Evolutionary conservation across 2,113 vertebrate genomes (phyloP).

Genomic region (Bettongia penicillata): DNA sequence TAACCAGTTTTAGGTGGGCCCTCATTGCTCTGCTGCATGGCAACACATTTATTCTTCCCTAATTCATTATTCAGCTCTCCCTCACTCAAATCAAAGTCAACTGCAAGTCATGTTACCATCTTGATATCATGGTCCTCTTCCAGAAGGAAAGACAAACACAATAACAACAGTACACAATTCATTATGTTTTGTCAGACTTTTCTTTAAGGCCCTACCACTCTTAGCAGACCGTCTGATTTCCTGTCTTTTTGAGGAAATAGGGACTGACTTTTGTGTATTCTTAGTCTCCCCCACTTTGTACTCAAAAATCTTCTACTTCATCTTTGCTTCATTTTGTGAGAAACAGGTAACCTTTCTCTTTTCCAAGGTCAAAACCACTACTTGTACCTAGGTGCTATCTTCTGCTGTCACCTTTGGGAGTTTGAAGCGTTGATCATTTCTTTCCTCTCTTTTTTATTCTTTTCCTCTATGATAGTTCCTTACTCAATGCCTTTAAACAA

Average conservation of each 20-base stretch:
- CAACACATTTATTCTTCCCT: not conserved
- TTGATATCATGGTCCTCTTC: too few species aligned
- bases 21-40: not conserved
- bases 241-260: not conserved
- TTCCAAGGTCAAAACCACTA: not conserved
- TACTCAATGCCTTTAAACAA: not conserved
- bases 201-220: not conserved
- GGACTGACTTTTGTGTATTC: not conserved
- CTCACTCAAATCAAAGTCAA: too few species aligned
- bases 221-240: not conserved
- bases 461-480: not conserved
- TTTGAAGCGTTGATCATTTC: not conserved
- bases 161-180: too few species aligned
- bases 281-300: not conserved
- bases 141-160: too few species aligned
- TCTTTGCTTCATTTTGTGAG: not conserved
- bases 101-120: too few species aligned
- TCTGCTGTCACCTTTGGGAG: not conserved
- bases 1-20: not conserved
- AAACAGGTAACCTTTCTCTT: not conserved
- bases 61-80: not conserved
- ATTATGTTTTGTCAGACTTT: not conserved
- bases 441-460: not conserved
- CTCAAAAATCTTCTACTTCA: not conserved
- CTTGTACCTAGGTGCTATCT: not conserved